Conservation (phyloP, 2,113 vertebrate species). For the Catagonus wagneri region DNA sequence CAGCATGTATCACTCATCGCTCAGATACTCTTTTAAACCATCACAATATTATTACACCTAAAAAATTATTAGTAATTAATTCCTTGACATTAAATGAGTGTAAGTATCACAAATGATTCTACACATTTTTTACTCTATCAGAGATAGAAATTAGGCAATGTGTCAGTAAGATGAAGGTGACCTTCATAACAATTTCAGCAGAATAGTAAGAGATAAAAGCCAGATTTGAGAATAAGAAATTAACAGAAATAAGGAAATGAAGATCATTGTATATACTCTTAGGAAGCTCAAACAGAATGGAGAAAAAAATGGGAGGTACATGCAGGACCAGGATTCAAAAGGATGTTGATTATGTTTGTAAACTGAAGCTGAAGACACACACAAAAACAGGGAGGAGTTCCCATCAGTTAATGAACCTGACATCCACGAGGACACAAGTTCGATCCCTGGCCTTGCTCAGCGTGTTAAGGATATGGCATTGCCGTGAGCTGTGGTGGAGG, state of each 20-base stretch:
- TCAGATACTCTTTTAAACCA: background rate
- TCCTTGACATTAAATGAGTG: background rate
- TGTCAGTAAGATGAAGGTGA: conserved; percentile 34
- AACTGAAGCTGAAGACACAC: background rate
- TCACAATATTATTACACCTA: background rate
- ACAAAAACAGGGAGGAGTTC: background rate
- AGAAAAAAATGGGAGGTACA: background rate
- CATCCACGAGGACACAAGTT: too few species aligned
- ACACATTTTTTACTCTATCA: background rate
- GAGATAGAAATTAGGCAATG: background rate
- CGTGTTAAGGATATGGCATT: too few species aligned
- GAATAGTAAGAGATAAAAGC: background rate
- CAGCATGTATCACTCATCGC: background rate
- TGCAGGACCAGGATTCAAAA: background rate
- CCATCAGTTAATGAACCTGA: too few species aligned
- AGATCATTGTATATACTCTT: background rate
- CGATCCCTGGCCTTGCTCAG: too few species aligned
- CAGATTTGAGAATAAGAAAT: background rate
- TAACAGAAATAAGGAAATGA: conserved; percentile 35
- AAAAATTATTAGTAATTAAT: conserved; percentile 8
- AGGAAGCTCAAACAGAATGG: background rate
- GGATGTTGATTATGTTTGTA: background rate
- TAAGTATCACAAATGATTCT: background rate
- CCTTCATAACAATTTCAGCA: background rate
- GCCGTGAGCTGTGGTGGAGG: too few species aligned